phyloP scores from a whole-genome alignment of 2,113 vertebrate genomes.

The Podilymbus podiceps region DNA sequence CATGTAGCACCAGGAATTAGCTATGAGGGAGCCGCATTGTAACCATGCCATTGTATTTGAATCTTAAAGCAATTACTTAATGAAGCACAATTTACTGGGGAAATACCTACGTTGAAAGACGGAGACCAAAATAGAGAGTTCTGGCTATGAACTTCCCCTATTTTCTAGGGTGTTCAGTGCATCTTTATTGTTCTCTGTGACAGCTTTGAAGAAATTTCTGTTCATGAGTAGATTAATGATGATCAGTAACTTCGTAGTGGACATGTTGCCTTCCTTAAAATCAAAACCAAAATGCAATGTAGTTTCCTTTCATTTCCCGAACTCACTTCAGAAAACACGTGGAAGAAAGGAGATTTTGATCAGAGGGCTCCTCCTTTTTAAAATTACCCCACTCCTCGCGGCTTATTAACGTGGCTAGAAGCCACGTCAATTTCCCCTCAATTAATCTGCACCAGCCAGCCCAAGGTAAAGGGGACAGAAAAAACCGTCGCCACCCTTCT shows the following conservation, averaged over 20 bases:
- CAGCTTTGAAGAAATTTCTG: not conserved
- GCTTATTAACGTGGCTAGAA: not conserved
- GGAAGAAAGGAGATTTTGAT: not conserved
- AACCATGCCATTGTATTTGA: not conserved
- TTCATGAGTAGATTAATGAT: not conserved
- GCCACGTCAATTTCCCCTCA: not conserved
- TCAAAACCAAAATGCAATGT: not conserved
- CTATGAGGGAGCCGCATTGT: not conserved
- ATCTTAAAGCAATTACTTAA: not conserved
- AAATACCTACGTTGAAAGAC: not conserved
- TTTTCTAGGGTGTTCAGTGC: not conserved
- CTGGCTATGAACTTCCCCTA: not conserved
- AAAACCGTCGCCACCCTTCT: accelerated
- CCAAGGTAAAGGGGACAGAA: accelerated
- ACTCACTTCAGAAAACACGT: not conserved
- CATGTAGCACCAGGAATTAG: not conserved
- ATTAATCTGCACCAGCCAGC: not conserved
- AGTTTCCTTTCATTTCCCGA: not conserved
- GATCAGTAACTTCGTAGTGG: not conserved
- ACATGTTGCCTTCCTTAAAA: accelerated
- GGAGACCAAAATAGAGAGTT: not conserved
- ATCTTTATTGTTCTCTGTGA: not conserved
- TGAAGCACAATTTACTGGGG: accelerated
- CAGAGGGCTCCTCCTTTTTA: not conserved
- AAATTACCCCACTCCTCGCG: not conserved